Percentiles rank a stretch among this genome's conserved stretches.
These are phyloP conservation scores for Drosophila pseudotakahashii DNA, from an alignment of 2,888 invertebrate species.

Conservation along the genomic window DNA sequence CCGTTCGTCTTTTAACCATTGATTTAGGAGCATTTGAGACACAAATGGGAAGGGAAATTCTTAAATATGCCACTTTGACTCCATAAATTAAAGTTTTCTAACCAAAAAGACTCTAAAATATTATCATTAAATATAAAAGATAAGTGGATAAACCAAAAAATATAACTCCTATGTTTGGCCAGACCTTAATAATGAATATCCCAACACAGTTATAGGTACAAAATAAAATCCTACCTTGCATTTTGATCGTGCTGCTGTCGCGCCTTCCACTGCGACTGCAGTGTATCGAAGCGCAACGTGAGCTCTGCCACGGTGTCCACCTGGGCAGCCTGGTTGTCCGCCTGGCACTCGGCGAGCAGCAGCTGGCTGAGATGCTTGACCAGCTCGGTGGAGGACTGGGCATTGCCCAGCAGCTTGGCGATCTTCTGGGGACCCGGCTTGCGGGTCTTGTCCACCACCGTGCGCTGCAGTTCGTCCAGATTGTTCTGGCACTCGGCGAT, in stretches of 20 bases:
- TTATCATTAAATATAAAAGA: too few species aligned
- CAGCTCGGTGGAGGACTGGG: conserved; percentile 92
- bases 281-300: conserved; percentile 88
- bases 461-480: conserved; percentile 88
- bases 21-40: conserved; percentile 45
- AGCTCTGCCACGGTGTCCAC: conserved; percentile 88
- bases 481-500: conserved; percentile 89
- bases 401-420: conserved; percentile 90
- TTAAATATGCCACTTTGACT: conserved; percentile 42
- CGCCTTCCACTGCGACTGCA: conserved; percentile 89
- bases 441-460: conserved; percentile 86
- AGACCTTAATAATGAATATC: not conserved
- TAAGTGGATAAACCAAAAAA: too few species aligned
- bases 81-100: not conserved
- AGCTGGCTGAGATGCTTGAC: conserved; percentile 91
- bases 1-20: conserved; percentile 31
- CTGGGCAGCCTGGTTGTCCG: conserved; percentile 88
- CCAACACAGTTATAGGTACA: not conserved
- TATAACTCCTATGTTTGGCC: not conserved
- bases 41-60: conserved; percentile 2
- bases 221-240: conserved; percentile 86
- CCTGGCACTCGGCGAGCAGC: conserved; percentile 90
- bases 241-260: conserved; percentile 91
- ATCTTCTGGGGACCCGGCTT: conserved; percentile 89
- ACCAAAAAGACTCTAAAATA: too few species aligned